Conservation (phyloP, 2,888 invertebrate genomes). For the Timema cristinae region DNA sequence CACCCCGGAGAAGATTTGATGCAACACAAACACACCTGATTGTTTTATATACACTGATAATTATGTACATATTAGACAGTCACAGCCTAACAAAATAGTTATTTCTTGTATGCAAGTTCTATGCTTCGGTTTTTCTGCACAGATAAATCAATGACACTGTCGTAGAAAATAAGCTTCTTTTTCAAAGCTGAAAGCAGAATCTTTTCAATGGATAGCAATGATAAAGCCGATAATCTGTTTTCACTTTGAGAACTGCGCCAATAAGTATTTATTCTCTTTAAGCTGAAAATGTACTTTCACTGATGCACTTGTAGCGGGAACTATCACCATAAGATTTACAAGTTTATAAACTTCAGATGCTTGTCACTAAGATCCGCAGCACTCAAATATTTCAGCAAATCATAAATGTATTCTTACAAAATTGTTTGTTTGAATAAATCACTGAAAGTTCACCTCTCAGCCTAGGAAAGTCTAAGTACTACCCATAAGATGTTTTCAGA, state of each 20-base stretch:
- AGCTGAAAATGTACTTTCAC: constrained; percentile 10
- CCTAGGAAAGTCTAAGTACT: constrained; percentile 13
- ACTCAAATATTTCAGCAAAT: constrained; percentile 14
- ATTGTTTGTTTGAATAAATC: not conserved
- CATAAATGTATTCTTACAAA: not conserved
- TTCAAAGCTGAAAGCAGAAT: not conserved
- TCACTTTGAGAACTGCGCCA: not conserved
- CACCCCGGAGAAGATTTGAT: too few relatives aligned
- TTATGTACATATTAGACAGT: too few relatives aligned
- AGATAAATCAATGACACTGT: constrained; percentile 12
- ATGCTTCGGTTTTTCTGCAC: constrained; percentile 3
- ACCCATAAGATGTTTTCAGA: not conserved
- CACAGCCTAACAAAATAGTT: too few relatives aligned
- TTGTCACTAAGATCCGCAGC: constrained; percentile 1
- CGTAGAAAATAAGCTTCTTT: constrained; percentile 2
- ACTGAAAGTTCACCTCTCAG: constrained; percentile 17
- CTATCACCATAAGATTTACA: not conserved
- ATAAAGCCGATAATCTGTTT: constrained; percentile 10
- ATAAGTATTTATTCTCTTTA: constrained; percentile 11
- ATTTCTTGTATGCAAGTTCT: not conserved
- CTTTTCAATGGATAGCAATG: constrained; percentile 15
- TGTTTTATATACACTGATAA: too few relatives aligned
- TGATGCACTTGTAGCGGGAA: constrained; percentile 1
- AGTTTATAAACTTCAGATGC: constrained; percentile 13
- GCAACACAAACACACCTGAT: too few relatives aligned